phyloP scores from a whole-genome alignment of 2,797 vertebrate genomes.

The Myripristis jacobus region DNA sequence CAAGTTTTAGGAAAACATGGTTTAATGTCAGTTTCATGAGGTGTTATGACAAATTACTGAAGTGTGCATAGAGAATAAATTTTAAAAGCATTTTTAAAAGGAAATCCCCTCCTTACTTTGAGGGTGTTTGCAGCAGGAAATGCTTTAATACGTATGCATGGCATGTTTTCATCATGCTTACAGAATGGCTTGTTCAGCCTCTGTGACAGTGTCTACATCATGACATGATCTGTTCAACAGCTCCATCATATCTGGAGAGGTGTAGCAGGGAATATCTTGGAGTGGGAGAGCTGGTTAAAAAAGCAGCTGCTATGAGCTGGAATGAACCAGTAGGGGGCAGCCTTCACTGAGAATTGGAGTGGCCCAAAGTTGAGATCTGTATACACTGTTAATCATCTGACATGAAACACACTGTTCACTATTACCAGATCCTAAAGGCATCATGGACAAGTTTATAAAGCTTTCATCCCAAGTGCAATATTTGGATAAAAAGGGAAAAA shows the following conservation, averaged over 20 bases:
- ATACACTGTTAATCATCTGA: background rate
- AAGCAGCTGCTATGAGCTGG: background rate
- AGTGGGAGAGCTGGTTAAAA: background rate
- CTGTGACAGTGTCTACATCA: background rate
- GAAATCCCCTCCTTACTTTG: background rate
- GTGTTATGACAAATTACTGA: background rate
- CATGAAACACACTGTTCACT: background rate
- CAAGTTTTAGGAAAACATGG: background rate
- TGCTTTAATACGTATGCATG: background rate
- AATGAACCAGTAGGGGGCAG: conserved; percentile 47
- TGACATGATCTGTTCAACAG: background rate
- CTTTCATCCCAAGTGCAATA: conserved; percentile 25
- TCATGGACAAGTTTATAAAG: conserved; percentile 14
- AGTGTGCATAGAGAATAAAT: no score
- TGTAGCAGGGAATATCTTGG: background rate
- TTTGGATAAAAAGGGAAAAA: conserved; percentile 26
- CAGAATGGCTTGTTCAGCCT: background rate
- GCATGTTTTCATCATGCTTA: background rate
- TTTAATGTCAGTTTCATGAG: background rate
- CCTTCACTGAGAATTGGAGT: conserved; percentile 13
- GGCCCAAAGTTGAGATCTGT: background rate
- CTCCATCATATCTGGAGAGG: conserved; percentile 4
- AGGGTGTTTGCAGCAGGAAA: background rate
- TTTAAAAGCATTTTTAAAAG: no score
- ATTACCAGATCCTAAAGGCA: conserved; percentile 23